phyloP scores from a whole-genome alignment of 1,140 invertebrate genomes.

The Brachionus paranguensis region DNA sequence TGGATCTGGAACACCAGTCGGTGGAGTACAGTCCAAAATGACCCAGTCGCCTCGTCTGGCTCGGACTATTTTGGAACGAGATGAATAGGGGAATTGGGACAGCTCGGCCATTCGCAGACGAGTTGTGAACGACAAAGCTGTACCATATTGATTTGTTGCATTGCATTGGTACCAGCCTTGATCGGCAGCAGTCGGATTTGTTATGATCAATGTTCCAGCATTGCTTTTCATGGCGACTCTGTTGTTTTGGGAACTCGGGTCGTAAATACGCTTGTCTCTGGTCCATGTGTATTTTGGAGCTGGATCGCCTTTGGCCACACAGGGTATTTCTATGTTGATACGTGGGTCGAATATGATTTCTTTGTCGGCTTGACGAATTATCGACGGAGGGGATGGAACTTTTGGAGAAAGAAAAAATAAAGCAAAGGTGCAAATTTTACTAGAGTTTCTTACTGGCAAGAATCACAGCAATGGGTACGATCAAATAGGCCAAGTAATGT shows the following conservation, averaged over 20 bases:
- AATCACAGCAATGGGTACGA: neutral
- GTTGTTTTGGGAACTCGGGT: slow-evolving; percentile 40
- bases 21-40: slow-evolving; percentile 21
- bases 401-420: neutral
- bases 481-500: neutral
- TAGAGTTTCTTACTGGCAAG: neutral
- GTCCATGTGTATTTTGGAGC: slow-evolving; percentile 39
- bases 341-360: slow-evolving; percentile 40
- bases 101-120: neutral
- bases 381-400: slow-evolving; percentile 36
- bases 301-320: slow-evolving; percentile 40
- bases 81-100: slow-evolving; percentile 32
- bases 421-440: neutral
- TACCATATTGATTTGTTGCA: slow-evolving; percentile 87
- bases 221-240: slow-evolving; percentile 27
- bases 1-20: slow-evolving; percentile 37
- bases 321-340: slow-evolving; percentile 38
- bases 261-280: slow-evolving; percentile 37
- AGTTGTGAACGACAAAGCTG: slow-evolving; percentile 56
- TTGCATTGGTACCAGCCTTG: slow-evolving; percentile 91
- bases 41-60: slow-evolving; percentile 31
- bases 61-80: slow-evolving; percentile 23
- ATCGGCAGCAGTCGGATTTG: slow-evolving; percentile 79
- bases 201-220: slow-evolving; percentile 77
- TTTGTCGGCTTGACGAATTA: slow-evolving; percentile 19